phyloP scores from a whole-genome alignment of 2,113 vertebrate species.

The Daphoenositta chrysoptera region DNA sequence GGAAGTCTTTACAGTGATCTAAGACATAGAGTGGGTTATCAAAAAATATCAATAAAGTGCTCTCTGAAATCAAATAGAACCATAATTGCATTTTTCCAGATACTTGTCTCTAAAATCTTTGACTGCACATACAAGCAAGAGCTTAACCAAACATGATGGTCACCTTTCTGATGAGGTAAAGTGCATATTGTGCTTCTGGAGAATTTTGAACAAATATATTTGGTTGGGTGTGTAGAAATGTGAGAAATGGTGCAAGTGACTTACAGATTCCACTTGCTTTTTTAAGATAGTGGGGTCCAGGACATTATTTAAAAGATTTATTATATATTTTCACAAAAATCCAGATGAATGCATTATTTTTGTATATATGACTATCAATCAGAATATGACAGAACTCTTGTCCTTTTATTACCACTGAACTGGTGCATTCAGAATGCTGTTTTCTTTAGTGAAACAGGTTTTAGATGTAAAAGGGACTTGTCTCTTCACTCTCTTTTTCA shows the following conservation, averaged over 20 bases:
- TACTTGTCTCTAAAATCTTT: background rate
- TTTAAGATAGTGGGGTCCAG: background rate
- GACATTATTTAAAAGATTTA: background rate
- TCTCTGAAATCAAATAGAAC: background rate
- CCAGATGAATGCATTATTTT: background rate
- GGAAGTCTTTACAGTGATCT: background rate
- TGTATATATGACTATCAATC: background rate
- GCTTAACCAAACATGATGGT: background rate
- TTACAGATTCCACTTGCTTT: background rate
- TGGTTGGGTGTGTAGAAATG: background rate
- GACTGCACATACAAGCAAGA: background rate
- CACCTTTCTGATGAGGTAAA: background rate
- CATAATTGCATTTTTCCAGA: background rate
- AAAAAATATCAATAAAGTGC: background rate
- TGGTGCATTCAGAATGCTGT: background rate
- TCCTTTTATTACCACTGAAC: background rate
- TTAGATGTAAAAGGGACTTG: background rate
- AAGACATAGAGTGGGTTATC: background rate
- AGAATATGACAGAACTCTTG: background rate
- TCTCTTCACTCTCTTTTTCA: background rate
- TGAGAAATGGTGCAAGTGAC: background rate
- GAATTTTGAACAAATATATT: background rate
- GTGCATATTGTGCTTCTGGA: background rate
- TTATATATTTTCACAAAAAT: background rate
- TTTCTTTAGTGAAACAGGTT: background rate